Conservation (phyloP, 1,140 invertebrate species). For the Ctenoplectra terminalis region DNA sequence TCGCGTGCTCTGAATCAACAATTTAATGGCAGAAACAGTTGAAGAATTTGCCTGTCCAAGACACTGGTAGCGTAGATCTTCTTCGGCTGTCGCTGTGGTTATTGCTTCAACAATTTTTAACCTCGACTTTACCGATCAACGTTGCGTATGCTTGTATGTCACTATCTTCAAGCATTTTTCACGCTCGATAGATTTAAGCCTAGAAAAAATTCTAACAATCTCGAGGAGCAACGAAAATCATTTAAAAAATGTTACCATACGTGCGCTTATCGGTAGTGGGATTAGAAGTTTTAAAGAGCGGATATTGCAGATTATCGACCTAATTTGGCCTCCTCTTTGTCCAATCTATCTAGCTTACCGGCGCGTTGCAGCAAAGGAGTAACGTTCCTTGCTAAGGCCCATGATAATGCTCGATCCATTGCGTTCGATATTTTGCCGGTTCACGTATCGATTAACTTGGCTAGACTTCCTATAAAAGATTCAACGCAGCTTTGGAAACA, state of each 20-base stretch:
- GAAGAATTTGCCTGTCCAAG: no score
- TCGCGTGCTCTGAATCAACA: no score
- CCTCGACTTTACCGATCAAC: not conserved
- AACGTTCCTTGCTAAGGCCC: not conserved
- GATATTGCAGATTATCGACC: slow-evolving; percentile 7
- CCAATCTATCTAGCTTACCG: not conserved
- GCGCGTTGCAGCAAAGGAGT: not conserved
- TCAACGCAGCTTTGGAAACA: slow-evolving; percentile 8
- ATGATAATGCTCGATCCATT: not conserved
- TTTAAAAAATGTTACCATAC: slow-evolving; percentile 9
- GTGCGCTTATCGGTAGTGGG: slow-evolving; percentile 12
- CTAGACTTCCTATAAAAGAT: not conserved
- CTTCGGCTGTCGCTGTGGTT: not conserved
- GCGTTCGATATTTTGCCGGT: not conserved
- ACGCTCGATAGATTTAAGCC: not conserved
- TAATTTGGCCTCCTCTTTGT: slow-evolving; percentile 12
- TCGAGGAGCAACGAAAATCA: not conserved
- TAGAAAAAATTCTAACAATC: not conserved
- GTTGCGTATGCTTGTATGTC: no score
- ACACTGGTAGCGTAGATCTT: not conserved
- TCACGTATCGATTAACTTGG: slow-evolving; percentile 5
- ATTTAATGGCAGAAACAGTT: not conserved
- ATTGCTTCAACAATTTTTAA: not conserved
- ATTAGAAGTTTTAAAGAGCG: not conserved
- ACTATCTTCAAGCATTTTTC: no score